Base-by-base conservation (phyloP, 2,888 invertebrate species). In the Drosophila monieri region DNA sequence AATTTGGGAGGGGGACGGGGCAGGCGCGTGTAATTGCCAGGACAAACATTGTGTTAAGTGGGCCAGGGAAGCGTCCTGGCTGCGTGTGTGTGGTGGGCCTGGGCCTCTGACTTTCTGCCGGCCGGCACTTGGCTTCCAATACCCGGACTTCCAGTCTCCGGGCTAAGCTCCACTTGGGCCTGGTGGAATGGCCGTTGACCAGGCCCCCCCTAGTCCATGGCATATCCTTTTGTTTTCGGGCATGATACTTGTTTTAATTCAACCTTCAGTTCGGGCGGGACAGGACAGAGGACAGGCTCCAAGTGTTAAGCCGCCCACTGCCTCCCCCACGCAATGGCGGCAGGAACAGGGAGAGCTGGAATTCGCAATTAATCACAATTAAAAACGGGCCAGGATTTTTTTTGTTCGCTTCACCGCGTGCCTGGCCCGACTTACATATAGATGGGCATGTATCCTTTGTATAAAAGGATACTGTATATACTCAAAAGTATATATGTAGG, bases 21-120 rank as follows among this genome's bases (percentile, higher is more conserved):
- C 30, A 48, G 47, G 53, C 52, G 67, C 68, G 70, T 68, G 52
- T 70, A 69, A 65, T 74, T 57, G 68, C 52, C 58, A 53, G 59
- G 66, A 60, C 60, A 78, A 80, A 74, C 66, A 79, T 66, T 47
- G 64, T 75, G 77, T 73, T 86, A 80, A 80, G 84, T 83, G 78
- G 75, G 62, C 27, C 27, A 46, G 44, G 27, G 27, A 51, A 49
- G 61, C 43, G 32, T 21, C 30, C 6, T 21, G 43, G 21, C 43
- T 43, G 35, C 9, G 41, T 18, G 39, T 14, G 27, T 41, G 14
- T 43, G 37, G 37, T 4, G 4, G 8, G n/a, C 39, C 9, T 21
- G 46, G 44, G 27, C 44, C 52, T 52, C 37, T 64, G 52, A 64
- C 62, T 64, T 62, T 27, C 44, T 15, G 65, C 35, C 35, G 43